These are phyloP conservation scores for Podarcis cretensis DNA, from an alignment of 2,113 vertebrate genomes.

Conservation along the genomic window DNA sequence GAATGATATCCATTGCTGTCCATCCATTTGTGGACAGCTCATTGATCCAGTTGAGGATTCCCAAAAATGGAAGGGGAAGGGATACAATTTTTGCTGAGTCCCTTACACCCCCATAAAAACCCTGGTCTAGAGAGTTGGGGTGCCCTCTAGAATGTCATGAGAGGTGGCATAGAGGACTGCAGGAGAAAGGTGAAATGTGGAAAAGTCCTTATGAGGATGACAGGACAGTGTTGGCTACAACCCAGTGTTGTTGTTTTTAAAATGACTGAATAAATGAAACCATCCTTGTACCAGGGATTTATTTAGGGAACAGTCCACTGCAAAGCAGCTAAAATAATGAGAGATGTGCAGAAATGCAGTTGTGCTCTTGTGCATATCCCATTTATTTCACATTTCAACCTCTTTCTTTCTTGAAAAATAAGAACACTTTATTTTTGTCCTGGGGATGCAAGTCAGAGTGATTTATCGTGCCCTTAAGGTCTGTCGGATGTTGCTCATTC, in stretches of 20 bases:
- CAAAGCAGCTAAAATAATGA: not conserved
- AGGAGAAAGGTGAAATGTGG: not conserved
- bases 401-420: not conserved
- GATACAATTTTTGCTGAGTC: not conserved
- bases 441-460: not conserved
- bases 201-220: too few species aligned
- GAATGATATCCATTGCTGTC: too few species aligned
- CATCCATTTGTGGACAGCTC: too few species aligned
- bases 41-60: not conserved
- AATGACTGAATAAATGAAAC: too few species aligned
- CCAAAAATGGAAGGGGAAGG: not conserved
- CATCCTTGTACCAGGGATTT: not conserved
- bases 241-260: not conserved
- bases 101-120: not conserved
- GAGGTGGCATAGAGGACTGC: not conserved
- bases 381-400: constrained; percentile 1
- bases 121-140: not conserved
- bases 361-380: not conserved
- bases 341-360: not conserved
- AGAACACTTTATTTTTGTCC: not conserved
- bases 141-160: not conserved
- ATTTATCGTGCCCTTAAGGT: not conserved
- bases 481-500: not conserved
- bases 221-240: not conserved
- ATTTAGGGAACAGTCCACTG: not conserved